Evolutionary conservation across 1,140 invertebrate genomes (phyloP).

Genomic region (Drosophila malerkotliana): DNA sequence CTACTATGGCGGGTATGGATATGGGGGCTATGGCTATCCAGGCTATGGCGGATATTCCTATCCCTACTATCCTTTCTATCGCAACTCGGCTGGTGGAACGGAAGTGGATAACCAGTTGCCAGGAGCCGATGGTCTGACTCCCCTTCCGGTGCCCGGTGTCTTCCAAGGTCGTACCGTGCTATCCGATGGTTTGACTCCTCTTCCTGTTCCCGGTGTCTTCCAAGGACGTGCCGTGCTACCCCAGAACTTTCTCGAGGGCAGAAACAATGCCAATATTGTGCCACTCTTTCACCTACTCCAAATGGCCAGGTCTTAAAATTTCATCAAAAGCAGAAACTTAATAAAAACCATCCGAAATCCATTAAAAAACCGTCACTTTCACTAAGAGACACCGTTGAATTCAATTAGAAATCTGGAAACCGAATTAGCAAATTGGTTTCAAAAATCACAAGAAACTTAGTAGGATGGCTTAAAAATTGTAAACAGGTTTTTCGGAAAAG

Average conservation of each 20-base stretch:
- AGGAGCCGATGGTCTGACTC: constrained; percentile 1
- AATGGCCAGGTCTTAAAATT: constrained; percentile 44
- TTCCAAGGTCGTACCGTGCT: constrained; percentile 55
- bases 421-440: background rate
- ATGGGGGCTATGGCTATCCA: constrained; percentile 13
- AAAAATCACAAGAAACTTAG: background rate
- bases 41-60: constrained; percentile 40
- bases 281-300: constrained; percentile 68
- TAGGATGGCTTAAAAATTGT: no score
- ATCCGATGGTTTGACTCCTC: constrained; percentile 1
- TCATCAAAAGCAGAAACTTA: constrained; percentile 2
- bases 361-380: constrained; percentile 4
- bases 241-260: constrained; percentile 44
- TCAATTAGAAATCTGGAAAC: background rate
- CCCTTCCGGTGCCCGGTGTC: constrained; percentile 33
- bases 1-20: constrained; percentile 11
- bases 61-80: constrained; percentile 52
- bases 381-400: background rate
- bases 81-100: constrained; percentile 34
- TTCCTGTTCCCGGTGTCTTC: constrained; percentile 49
- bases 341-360: constrained; percentile 8
- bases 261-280: constrained; percentile 45
- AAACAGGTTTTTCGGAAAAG: no score
- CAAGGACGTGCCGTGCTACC: constrained; percentile 48
- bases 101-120: constrained; percentile 34